phyloP scores from a whole-genome alignment of 1,140 invertebrate genomes.

The Frieseomelitta varia region DNA sequence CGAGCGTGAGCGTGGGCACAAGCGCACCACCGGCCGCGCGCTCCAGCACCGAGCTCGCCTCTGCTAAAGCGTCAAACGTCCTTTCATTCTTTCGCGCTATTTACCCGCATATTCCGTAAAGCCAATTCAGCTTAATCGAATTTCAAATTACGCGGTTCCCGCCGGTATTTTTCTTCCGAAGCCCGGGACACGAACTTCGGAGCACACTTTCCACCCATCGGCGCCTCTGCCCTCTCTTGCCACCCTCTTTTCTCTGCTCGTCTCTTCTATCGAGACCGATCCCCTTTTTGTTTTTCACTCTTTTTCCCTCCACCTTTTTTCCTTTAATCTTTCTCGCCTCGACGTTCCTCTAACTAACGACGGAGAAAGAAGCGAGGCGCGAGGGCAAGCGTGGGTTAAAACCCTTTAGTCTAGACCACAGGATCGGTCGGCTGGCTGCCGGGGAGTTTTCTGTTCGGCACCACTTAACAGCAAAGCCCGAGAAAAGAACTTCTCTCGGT shows the following conservation, averaged over 20 bases:
- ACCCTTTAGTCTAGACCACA: constrained; percentile 80
- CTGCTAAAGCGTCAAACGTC: constrained; percentile 8
- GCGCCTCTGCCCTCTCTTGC: neutral
- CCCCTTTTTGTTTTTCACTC: constrained; percentile 10
- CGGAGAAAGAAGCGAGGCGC: constrained; percentile 29
- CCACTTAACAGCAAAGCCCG: constrained; percentile 70
- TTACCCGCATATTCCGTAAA: constrained; percentile 29
- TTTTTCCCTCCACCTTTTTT: constrained; percentile 24
- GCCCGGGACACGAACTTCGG: constrained; percentile 15
- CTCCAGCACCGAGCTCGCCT: neutral
- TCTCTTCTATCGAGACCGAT: constrained; percentile 10
- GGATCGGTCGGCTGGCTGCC: constrained; percentile 51
- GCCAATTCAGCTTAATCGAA: constrained; percentile 42
- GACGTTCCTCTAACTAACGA: constrained; percentile 41
- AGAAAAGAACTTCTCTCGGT: constrained; percentile 68
- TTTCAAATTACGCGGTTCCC: constrained; percentile 48
- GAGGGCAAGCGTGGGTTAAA: constrained; percentile 69
- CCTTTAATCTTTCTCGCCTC: constrained; percentile 62
- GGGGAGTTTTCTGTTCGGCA: constrained; percentile 71
- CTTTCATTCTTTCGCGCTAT: constrained; percentile 17
- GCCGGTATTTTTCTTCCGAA: constrained; percentile 45
- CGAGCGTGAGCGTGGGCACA: neutral
- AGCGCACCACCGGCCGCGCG: neutral
- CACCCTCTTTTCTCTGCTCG: neutral
- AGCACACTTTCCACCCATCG: constrained; percentile 12